Base-by-base conservation (phyloP, 2,888 invertebrate species). In the Oscheius onirici region DNA sequence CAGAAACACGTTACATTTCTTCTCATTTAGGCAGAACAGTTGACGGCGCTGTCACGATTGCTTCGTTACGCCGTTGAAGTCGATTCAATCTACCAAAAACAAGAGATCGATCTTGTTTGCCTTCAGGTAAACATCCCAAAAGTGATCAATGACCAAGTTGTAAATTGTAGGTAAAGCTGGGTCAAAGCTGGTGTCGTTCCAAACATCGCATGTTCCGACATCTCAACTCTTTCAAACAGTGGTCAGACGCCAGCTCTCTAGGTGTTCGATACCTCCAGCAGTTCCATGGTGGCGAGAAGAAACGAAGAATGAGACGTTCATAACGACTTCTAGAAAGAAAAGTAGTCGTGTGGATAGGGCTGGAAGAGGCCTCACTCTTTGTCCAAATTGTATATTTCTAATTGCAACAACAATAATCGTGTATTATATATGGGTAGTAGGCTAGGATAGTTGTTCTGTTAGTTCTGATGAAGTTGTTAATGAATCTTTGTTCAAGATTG, bases 211-310 rank as follows among this genome's bases (percentile, higher is more conserved):
- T 83, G 34, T 83, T 83, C 74, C 77, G 82, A 3, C 83, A 83
- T 55, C 82, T 83, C 8, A 81, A 82, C 34, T 71, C 78, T 28
- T 83, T 83, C 72, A 79, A 83, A 20, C 82, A 84, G 66, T 83
- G 83, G 83, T 79, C 78, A 20, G 83, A 82, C 49, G 83, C 83
- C 5, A 75, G 81, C 43, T 73, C 72, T 2, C 76, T 83, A 10
- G 83, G 83, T 2, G 83, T 83, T 44, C 75, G 79, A 41, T 83
- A 83, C 65, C 74, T 84, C 52, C 83, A 83, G 68, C 83, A 83
- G 67, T 83, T 83, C 63, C 77, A 75, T 40, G 77, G 74, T 17
- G 51, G 26, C 22, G 69, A 65, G 43, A 71, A 71, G 61, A 65
- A 55, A 34, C 63, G 71, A n/a, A 66, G 49, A 46, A 15, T 54